Conservation (phyloP, 1,140 invertebrate species). For the Euura lappo region DNA sequence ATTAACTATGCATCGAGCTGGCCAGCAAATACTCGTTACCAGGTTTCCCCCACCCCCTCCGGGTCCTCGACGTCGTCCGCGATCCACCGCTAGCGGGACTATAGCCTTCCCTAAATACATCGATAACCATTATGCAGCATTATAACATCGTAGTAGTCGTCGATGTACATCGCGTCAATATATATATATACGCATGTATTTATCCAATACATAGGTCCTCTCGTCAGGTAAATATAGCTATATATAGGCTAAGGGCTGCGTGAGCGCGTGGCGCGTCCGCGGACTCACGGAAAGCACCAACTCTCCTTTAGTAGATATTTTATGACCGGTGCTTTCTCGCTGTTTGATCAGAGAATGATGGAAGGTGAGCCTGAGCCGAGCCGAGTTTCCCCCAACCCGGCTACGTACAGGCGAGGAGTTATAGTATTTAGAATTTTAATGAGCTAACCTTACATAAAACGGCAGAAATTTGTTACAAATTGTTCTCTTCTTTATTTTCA, state of each 20-base stretch:
- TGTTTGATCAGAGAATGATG: constrained; percentile 15
- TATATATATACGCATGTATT: neutral
- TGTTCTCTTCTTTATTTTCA: too few relatives aligned
- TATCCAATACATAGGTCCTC: neutral
- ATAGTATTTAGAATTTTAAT: too few relatives aligned
- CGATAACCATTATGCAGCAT: constrained; percentile 42
- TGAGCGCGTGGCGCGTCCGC: neutral
- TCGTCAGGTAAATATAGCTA: neutral
- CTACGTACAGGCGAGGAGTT: too few relatives aligned
- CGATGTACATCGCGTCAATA: constrained; percentile 3
- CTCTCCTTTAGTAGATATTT: constrained; percentile 23
- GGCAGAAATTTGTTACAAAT: too few relatives aligned
- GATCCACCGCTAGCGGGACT: constrained; percentile 17
- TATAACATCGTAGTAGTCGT: constrained; percentile 28
- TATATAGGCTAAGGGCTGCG: neutral
- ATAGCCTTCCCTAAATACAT: constrained; percentile 39
- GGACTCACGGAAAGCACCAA: neutral
- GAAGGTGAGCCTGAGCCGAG: neutral
- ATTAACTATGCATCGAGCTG: constrained; percentile 63
- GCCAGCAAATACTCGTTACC: constrained; percentile 63
- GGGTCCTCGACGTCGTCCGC: constrained; percentile 27
- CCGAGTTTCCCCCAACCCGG: too few relatives aligned
- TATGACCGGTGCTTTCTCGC: constrained; percentile 20
- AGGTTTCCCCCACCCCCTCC: constrained; percentile 41
- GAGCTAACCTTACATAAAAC: too few relatives aligned